A percentile compares a stretch with the other conserved stretches of the same genome.
phyloP scores from a whole-genome alignment of 1,140 invertebrate genomes.

The Eurosta solidaginis region DNA sequence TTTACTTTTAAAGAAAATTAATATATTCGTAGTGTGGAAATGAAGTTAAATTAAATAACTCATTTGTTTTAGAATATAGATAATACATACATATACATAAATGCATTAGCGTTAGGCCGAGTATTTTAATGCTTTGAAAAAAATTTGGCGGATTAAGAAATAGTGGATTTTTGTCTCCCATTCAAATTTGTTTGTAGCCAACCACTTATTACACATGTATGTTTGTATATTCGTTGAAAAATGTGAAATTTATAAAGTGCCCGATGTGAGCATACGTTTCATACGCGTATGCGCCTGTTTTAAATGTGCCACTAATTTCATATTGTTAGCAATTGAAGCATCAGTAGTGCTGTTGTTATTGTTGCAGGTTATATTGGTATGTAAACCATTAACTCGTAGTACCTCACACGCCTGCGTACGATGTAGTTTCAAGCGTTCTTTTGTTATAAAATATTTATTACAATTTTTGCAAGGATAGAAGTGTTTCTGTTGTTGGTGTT shows the following conservation, averaged over 20 bases:
- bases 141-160: no score
- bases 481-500: background rate
- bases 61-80: no score
- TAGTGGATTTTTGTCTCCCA: no score
- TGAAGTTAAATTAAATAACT: no score
- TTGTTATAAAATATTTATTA: constrained; percentile 2
- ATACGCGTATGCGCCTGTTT: constrained; percentile 21
- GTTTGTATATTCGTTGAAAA: background rate
- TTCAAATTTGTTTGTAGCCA: no score
- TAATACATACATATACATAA: no score
- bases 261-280: background rate
- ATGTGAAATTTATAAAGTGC: background rate
- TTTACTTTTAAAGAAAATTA: no score
- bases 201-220: background rate
- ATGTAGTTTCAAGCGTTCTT: background rate
- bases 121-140: no score
- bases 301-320: constrained; percentile 31
- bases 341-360: background rate
- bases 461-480: constrained; percentile 18
- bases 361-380: background rate
- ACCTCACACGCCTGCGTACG: background rate
- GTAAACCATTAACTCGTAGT: background rate
- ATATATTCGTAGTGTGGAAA: no score
- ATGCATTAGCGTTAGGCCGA: no score
- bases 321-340: constrained; percentile 28